Conservation (phyloP, 2,113 vertebrate genomes). For the Corapipo altera region DNA sequence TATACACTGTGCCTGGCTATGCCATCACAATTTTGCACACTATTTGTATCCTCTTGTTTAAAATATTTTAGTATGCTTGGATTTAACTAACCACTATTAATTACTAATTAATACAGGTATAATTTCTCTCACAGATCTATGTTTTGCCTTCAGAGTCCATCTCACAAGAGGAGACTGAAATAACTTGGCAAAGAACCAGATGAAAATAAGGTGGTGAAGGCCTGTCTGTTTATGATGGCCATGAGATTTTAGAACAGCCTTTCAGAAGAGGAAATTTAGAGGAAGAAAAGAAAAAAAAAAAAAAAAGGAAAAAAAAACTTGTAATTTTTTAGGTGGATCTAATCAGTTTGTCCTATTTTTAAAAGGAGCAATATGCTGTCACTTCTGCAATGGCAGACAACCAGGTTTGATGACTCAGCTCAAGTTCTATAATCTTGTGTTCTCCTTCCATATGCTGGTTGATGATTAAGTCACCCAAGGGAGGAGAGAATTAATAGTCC, state of each 20-base stretch:
- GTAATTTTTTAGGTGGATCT: neutral
- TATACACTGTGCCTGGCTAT: neutral
- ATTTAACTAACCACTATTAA: neutral
- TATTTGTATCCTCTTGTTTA: neutral
- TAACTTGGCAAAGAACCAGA: neutral
- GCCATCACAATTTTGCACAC: neutral
- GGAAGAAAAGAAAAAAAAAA: fast-evolving
- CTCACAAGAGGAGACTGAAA: neutral
- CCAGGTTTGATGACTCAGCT: neutral
- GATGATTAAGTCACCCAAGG: neutral
- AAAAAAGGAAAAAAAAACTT: neutral
- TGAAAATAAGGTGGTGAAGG: neutral
- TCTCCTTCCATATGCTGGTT: neutral
- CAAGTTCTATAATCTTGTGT: neutral
- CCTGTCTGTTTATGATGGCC: neutral
- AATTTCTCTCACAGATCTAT: neutral
- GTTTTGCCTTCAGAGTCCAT: neutral
- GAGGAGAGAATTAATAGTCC: neutral
- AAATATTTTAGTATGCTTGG: neutral
- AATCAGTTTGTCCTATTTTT: neutral
- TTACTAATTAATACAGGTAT: neutral
- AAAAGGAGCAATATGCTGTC: neutral
- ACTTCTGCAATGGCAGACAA: neutral
- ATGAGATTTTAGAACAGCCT: neutral
- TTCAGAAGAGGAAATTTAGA: neutral